Conservation (phyloP, 2,888 invertebrate species). For the Megamerina dolium region DNA sequence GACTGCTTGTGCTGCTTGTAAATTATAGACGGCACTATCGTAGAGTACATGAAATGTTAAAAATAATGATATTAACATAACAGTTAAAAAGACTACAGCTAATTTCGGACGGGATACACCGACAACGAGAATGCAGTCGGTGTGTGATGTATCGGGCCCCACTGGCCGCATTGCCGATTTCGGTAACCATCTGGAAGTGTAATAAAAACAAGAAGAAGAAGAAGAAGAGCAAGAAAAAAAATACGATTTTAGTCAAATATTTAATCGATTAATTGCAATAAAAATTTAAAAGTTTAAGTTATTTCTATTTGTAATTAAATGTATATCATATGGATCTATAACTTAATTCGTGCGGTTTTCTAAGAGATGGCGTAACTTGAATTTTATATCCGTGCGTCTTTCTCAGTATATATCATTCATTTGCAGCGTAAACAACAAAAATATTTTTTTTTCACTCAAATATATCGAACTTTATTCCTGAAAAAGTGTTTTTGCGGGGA, state of each 20-base stretch:
- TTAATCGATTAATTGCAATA: background rate
- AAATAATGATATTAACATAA: slow-evolving; percentile 74
- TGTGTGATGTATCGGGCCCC: slow-evolving; percentile 69
- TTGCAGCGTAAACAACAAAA: too few species aligned
- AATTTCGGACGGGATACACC: slow-evolving; percentile 79
- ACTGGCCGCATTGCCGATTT: slow-evolving; percentile 74
- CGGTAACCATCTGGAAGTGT: slow-evolving; percentile 69
- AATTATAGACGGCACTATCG: slow-evolving; percentile 76
- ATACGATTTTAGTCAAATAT: slow-evolving; percentile 1
- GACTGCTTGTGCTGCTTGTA: slow-evolving; percentile 62
- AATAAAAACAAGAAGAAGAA: slow-evolving; percentile 7
- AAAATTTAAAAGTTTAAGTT: slow-evolving; percentile 4
- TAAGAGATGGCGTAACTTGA: too few species aligned
- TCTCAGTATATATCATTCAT: too few species aligned
- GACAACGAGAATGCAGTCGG: slow-evolving; percentile 75
- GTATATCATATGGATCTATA: too few species aligned
- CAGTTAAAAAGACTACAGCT: slow-evolving; percentile 69
- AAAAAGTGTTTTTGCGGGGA: too few species aligned
- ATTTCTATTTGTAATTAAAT: too few species aligned
- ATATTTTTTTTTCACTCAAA: too few species aligned
- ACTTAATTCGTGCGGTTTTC: too few species aligned
- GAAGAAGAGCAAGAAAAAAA: slow-evolving; percentile 19
- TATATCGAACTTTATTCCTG: too few species aligned
- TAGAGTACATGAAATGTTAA: slow-evolving; percentile 80
- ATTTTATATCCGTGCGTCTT: too few species aligned